phyloP scores from a whole-genome alignment of 2,113 vertebrate species.

The Seriola aureovittata region DNA sequence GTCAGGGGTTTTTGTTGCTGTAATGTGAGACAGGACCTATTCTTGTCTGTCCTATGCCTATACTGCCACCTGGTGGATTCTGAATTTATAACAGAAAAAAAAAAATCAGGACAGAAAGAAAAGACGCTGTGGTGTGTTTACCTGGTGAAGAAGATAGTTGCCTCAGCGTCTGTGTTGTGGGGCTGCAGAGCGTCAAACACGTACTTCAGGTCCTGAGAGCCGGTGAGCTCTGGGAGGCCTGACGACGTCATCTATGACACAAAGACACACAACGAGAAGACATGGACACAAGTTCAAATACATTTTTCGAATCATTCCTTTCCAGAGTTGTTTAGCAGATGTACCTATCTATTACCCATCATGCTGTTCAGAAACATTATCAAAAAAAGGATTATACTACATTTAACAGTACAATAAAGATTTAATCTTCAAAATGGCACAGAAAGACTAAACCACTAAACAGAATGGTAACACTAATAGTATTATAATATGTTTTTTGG shows the following conservation, averaged over 20 bases:
- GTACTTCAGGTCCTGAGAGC: conserved; percentile 94
- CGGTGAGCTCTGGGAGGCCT: conserved; percentile 93
- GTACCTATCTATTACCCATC: not conserved
- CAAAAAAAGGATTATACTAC: no score
- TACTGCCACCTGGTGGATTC: conserved; percentile 56
- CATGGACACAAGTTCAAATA: not conserved
- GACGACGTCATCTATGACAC: conserved; percentile 93
- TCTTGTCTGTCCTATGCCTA: not conserved
- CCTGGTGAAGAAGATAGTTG: conserved; percentile 99
- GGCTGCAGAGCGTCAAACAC: conserved; percentile 97
- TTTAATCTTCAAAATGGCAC: no score
- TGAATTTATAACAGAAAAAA: not conserved
- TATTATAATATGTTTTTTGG: no score
- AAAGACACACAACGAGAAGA: conserved; percentile 4
- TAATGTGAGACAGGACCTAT: not conserved
- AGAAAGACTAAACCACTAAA: no score
- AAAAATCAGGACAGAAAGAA: not conserved
- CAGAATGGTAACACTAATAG: no score
- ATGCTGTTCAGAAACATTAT: not conserved
- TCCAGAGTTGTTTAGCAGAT: not conserved
- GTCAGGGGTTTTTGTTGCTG: not conserved
- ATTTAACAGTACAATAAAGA: not conserved
- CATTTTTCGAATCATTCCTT: not conserved
- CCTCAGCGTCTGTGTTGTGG: conserved; percentile 96
- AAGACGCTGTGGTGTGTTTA: conserved; percentile 55